A percentile compares a stretch with the other conserved stretches of the same genome.
These are phyloP conservation scores for Junonia oenone DNA, from an alignment of 2,888 invertebrate genomes.

Conservation along the genomic window DNA sequence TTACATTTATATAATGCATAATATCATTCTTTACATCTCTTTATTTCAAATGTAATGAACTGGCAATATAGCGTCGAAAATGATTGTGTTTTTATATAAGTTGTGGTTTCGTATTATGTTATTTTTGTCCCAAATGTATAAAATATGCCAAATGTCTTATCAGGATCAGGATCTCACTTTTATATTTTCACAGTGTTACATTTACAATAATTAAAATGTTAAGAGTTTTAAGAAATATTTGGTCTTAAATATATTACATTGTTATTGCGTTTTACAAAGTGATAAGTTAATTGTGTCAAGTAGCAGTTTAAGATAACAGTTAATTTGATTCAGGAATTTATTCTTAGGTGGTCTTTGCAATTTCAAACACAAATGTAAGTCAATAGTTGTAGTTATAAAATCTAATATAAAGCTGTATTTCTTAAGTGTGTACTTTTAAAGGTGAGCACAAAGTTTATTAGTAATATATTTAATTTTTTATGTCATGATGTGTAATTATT, in stretches of 20 bases:
- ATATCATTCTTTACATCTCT: too few species aligned
- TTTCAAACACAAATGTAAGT: not conserved
- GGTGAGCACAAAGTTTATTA: not conserved
- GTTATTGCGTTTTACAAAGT: conserved; percentile 8
- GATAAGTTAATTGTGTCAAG: conserved; percentile 23
- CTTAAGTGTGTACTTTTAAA: not conserved
- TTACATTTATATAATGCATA: too few species aligned
- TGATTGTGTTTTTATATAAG: too few species aligned
- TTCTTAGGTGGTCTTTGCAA: not conserved
- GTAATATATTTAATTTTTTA: not conserved
- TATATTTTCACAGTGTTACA: conserved; percentile 54
- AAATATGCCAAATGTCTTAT: not conserved
- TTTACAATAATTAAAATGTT: conserved; percentile 25
- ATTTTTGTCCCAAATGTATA: not conserved
- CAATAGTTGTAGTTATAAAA: not conserved
- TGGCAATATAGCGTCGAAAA: too few species aligned
- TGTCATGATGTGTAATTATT: not conserved
- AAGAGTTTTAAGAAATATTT: conserved; percentile 7
- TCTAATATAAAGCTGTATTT: not conserved
- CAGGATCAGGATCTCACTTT: conserved; percentile 54
- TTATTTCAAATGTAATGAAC: too few species aligned
- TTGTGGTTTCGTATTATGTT: not conserved
- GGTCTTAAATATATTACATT: conserved; percentile 13
- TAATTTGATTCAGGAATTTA: conserved; percentile 6
- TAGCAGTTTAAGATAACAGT: conserved; percentile 12